phyloP scores from a whole-genome alignment of 2,888 invertebrate genomes.

The Thymelicus sylvestris region DNA sequence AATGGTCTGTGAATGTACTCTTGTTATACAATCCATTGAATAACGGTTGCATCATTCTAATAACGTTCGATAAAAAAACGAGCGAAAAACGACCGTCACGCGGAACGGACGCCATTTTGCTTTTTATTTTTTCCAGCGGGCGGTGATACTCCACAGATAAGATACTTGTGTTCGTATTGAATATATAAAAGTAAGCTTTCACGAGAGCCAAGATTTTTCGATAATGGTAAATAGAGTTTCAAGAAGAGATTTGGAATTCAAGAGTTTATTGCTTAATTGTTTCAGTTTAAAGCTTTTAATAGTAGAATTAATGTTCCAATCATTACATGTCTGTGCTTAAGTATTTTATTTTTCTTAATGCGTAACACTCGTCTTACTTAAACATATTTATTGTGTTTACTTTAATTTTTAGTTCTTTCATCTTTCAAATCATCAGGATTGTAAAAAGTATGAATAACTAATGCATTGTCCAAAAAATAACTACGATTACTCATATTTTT shows the following conservation, averaged over 20 bases:
- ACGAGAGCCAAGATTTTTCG: conserved; percentile 25
- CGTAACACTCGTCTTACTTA: too few species aligned
- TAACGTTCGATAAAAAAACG: conserved; percentile 47
- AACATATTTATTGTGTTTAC: too few species aligned
- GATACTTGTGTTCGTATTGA: conserved; percentile 38
- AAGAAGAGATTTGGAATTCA: too few species aligned
- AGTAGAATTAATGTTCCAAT: not conserved
- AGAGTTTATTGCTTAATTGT: too few species aligned
- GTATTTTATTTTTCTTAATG: too few species aligned
- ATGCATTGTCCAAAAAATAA: too few species aligned
- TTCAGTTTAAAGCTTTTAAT: too few species aligned
- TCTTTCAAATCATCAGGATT: too few species aligned
- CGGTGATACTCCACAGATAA: conserved; percentile 38
- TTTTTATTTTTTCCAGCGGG: conserved; percentile 38
- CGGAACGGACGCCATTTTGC: conserved; percentile 46
- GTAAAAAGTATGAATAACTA: too few species aligned
- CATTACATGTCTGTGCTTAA: too few species aligned
- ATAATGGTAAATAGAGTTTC: not conserved
- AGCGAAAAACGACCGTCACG: conserved; percentile 45
- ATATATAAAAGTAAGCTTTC: conserved; percentile 42
- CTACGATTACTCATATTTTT: not conserved
- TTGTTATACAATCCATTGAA: conserved; percentile 44
- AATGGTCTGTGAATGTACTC: not conserved
- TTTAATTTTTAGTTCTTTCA: not conserved
- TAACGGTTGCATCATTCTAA: conserved; percentile 51